phyloP scores from a whole-genome alignment of 2,113 vertebrate genomes.

The Amia ocellicauda region DNA sequence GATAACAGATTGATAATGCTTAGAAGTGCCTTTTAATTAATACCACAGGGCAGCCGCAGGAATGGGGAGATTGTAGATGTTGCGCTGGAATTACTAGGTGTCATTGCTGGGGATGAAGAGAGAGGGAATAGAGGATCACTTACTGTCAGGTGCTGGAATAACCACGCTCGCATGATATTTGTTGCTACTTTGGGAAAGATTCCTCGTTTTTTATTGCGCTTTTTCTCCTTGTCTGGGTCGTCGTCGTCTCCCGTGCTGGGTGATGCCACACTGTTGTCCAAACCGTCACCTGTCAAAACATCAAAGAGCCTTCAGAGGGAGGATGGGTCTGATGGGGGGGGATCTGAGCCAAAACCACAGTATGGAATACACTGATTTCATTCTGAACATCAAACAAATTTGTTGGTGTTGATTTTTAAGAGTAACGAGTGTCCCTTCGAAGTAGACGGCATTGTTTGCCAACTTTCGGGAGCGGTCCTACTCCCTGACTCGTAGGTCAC shows the following conservation, averaged over 20 bases:
- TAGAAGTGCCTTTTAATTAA: neutral
- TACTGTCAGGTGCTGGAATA: slow-evolving; percentile 99
- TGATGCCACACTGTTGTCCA: slow-evolving; percentile 99
- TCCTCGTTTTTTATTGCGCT: slow-evolving; percentile 98
- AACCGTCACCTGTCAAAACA: slow-evolving; percentile 94
- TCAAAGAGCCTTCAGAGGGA: slow-evolving; percentile 29
- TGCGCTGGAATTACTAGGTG: slow-evolving; percentile 25
- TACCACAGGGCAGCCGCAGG: too few species aligned
- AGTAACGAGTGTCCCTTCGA: too few species aligned
- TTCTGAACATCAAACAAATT: too few species aligned
- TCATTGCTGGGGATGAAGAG: slow-evolving; percentile 15
- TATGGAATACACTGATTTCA: neutral
- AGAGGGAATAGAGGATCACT: slow-evolving; percentile 55
- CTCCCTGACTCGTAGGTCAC: slow-evolving; percentile 68
- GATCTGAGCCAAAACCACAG: slow-evolving; percentile 30
- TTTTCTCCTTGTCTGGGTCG: slow-evolving; percentile 99
- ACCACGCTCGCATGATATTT: slow-evolving; percentile 99
- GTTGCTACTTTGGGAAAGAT: slow-evolving; percentile 99
- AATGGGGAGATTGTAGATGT: neutral
- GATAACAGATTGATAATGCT: neutral
- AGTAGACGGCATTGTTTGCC: too few species aligned
- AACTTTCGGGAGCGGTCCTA: too few species aligned
- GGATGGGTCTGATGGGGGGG: too few species aligned
- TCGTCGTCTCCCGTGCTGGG: slow-evolving; percentile 98
- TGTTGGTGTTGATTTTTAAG: too few species aligned